phyloP scores from a whole-genome alignment of 64 coral and sea anemone species.

The Hydrozoanthus tunicans region DNA sequence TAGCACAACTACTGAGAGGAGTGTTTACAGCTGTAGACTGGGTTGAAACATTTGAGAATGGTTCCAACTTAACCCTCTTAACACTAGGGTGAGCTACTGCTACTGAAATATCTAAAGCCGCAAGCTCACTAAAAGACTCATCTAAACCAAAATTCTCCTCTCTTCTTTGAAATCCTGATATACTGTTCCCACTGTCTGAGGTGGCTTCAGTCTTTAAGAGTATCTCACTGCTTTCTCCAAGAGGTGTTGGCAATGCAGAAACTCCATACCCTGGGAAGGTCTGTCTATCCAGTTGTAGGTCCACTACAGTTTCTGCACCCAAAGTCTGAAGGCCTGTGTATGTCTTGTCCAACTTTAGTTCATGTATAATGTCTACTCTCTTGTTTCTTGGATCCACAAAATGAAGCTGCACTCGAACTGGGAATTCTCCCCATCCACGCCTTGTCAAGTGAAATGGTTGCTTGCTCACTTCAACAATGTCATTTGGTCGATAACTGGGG shows the following conservation, averaged over 20 bases:
- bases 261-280: constrained; percentile 71
- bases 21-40: constrained; percentile 38
- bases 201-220: constrained; percentile 1
- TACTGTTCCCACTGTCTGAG: neutral
- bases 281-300: constrained; percentile 86
- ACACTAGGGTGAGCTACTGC: neutral
- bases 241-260: neutral
- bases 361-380: constrained; percentile 94
- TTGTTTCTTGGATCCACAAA: constrained; percentile 93
- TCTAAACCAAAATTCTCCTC: neutral
- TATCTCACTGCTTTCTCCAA: neutral
- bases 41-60: constrained; percentile 37
- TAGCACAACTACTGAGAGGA: constrained; percentile 52
- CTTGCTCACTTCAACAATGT: constrained; percentile 94
- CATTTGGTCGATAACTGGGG: constrained; percentile 98
- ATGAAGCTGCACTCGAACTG: constrained; percentile 90
- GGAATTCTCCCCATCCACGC: constrained; percentile 98
- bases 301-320: constrained; percentile 94
- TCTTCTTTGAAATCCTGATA: constrained; percentile 2
- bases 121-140: neutral
- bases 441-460: constrained; percentile 95
- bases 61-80: constrained; percentile 69
- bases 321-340: constrained; percentile 98
- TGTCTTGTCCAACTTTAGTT: constrained; percentile 91
- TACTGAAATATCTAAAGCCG: neutral